phyloP scores from a whole-genome alignment of 2,888 invertebrate species.

The Harmothoe impar region DNA sequence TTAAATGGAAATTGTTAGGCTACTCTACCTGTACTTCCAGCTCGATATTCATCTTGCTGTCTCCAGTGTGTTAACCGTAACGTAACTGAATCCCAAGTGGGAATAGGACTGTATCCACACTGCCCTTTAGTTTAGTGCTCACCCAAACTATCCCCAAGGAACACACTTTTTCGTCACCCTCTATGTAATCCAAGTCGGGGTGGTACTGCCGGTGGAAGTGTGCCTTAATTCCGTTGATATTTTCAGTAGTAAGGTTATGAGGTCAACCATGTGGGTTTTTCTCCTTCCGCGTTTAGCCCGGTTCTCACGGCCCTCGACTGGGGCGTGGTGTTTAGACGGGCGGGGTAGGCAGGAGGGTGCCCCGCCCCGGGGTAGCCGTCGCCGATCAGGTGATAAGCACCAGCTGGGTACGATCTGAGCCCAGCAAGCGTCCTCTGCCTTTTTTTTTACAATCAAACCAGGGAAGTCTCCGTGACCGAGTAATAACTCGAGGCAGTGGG shows the following conservation, averaged over 20 bases:
- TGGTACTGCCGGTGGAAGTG: neutral
- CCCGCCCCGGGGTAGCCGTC: neutral
- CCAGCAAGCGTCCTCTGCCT: neutral
- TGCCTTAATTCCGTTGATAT: constrained; percentile 3
- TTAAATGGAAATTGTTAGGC: too few species aligned
- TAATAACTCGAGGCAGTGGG: too few species aligned
- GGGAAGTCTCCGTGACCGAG: neutral
- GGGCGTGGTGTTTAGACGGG: neutral
- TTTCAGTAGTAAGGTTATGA: neutral
- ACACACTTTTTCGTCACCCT: constrained; percentile 13
- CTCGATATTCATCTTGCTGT: neutral
- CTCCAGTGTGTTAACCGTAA: neutral
- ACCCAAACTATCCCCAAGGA: neutral
- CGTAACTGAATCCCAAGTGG: neutral
- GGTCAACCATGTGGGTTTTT: constrained; percentile 9
- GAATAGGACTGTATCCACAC: too few species aligned
- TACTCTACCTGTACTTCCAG: constrained; percentile 9
- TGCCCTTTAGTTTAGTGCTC: neutral
- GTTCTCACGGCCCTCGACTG: constrained; percentile 1
- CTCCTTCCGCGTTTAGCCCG: neutral
- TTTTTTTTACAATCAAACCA: neutral
- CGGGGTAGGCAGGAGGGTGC: neutral
- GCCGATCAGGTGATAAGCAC: constrained; percentile 13
- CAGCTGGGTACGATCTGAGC: neutral
- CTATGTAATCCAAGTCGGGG: neutral